phyloP scores from a whole-genome alignment of 2,888 invertebrate genomes.

The Drosophila paranaensis region DNA sequence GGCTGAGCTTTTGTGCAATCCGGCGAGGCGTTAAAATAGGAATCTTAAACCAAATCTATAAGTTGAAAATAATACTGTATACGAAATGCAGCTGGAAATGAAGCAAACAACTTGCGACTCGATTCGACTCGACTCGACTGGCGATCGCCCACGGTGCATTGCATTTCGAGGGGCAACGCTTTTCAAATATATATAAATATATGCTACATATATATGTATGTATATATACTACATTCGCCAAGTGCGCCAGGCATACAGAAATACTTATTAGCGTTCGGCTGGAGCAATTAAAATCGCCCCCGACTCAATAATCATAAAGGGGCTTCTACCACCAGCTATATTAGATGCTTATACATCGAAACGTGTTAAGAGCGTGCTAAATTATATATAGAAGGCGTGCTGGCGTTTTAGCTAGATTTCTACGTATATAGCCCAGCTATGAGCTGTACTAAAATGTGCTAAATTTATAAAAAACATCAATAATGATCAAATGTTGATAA shows the following conservation, averaged over 20 bases:
- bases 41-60: constrained; percentile 36
- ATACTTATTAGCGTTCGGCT: constrained; percentile 41
- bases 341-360: constrained; percentile 4
- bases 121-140: constrained; percentile 10
- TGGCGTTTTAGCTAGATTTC: neutral
- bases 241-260: constrained; percentile 46
- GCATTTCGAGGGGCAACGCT: constrained; percentile 21
- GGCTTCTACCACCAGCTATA: constrained; percentile 7
- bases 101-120: constrained; percentile 41
- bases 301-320: constrained; percentile 24
- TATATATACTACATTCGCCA: constrained; percentile 26
- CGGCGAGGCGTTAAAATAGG: constrained; percentile 16
- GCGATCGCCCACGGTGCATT: constrained; percentile 40
- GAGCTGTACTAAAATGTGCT: neutral
- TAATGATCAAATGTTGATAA: no score
- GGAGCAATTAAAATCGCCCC: constrained; percentile 45
- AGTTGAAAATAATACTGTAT: constrained; percentile 34
- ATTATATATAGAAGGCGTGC: neutral
- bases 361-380: constrained; percentile 16
- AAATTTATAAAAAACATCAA: neutral
- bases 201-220: neutral
- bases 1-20: constrained; percentile 34
- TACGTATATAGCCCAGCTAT: neutral
- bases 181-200: constrained; percentile 28
- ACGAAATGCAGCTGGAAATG: constrained; percentile 26